Evolutionary conservation across 2,113 vertebrate genomes (phyloP).

Genomic region (Recurvirostra avosetta): DNA sequence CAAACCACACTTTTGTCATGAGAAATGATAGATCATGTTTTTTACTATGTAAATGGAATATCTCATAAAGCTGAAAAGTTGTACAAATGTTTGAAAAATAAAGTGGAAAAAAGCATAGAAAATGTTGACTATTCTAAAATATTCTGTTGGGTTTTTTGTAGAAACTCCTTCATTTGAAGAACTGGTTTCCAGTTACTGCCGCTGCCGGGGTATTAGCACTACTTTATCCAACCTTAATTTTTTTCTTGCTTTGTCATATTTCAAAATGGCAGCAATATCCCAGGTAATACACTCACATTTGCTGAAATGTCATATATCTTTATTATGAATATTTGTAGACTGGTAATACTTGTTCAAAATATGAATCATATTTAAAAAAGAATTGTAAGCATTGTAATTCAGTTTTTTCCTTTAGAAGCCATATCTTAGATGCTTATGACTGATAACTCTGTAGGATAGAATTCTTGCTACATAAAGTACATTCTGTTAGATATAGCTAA

Average conservation of each 20-base stretch:
- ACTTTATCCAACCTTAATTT: slow-evolving; percentile 82
- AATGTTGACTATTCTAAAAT: not conserved
- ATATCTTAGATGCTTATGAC: not conserved
- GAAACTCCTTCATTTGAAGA: slow-evolving; percentile 81
- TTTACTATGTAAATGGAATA: not conserved
- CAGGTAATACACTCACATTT: slow-evolving; percentile 76
- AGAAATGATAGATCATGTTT: not conserved
- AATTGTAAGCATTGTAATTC: not conserved
- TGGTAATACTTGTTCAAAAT: not conserved
- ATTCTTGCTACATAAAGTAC: not conserved
- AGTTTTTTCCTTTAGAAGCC: not conserved
- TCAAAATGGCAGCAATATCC: slow-evolving; percentile 88
- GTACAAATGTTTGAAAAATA: not conserved
- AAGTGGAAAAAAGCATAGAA: not conserved
- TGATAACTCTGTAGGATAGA: not conserved
- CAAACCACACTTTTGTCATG: not conserved
- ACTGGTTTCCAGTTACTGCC: slow-evolving; percentile 82
- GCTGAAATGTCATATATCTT: not conserved
- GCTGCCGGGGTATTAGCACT: slow-evolving; percentile 67
- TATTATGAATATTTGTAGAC: not conserved
- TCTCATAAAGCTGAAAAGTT: not conserved
- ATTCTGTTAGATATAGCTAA: not conserved
- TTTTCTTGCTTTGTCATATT: slow-evolving; percentile 85
- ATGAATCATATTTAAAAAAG: not conserved
- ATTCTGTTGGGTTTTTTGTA: slow-evolving; percentile 20